Percentiles rank a stretch among this genome's conserved stretches.
phyloP scores from a whole-genome alignment of 2,888 invertebrate species.

The Erpobdella octoculata region DNA sequence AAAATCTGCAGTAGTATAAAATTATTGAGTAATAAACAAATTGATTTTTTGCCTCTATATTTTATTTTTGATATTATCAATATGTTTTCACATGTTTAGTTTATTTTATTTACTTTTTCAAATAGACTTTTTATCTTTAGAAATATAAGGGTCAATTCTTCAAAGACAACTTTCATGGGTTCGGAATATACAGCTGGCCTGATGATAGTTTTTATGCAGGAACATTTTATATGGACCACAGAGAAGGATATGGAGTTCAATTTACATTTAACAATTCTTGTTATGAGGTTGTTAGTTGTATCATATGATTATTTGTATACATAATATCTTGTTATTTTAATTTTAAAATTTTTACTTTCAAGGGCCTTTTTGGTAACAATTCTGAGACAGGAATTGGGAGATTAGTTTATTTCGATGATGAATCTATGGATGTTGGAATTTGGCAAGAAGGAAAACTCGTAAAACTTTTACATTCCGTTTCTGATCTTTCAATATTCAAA shows the following conservation, averaged over 20 bases:
- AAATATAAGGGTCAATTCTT: slow-evolving; percentile 47
- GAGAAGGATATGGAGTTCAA: slow-evolving; percentile 48
- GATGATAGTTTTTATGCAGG: slow-evolving; percentile 47
- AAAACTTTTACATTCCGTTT: neutral
- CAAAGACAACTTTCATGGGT: slow-evolving; percentile 49
- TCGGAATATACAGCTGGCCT: slow-evolving; percentile 47
- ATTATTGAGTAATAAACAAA: no score
- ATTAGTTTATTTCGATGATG: neutral
- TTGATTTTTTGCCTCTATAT: no score
- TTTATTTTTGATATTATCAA: no score
- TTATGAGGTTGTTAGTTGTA: slow-evolving; percentile 11
- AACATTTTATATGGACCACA: slow-evolving; percentile 49
- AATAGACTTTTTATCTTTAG: slow-evolving; percentile 38
- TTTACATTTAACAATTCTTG: neutral
- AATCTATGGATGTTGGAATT: slow-evolving; percentile 15
- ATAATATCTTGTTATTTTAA: neutral
- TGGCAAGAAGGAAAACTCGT: slow-evolving; percentile 16
- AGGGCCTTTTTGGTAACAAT: slow-evolving; percentile 9
- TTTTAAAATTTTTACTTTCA: neutral
- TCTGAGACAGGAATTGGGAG: neutral
- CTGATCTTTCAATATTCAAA: neutral
- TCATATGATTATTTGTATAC: neutral
- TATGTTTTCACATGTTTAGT: no score
- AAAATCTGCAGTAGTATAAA: no score
- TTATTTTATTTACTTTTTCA: neutral